Evolutionary conservation across 2,888 invertebrate genomes (phyloP), one percentile per base, ranked within the genome.

Genomic region (Callosobruchus maculatus): DNA sequence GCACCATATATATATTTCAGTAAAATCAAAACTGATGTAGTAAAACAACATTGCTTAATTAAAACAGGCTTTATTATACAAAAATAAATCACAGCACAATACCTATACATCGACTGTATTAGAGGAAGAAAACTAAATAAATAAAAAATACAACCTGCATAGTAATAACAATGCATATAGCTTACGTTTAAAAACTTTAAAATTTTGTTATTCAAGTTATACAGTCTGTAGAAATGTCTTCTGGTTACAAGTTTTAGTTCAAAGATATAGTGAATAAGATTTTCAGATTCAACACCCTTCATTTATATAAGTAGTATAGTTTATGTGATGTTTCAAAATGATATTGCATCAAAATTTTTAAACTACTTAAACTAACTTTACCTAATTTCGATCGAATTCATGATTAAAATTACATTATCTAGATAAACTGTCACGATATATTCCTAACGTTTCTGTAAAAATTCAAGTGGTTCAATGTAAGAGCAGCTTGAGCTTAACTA

Each of bases 51-150:
- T 26, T 4, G 7, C 3, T 26, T 26, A 26, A 13, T 49, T 18
- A 49, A 49, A 13, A 13, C 1, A 49, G 49, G 68, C 7, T 68
- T 70, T 70, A 70, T 70, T 70, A 73, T 71, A 74, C 68, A 71
- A 74, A 74, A 70, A 68, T 68, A 72, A 72, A 74, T 74, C 74
- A 74, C 74, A 74, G 74, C 72, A 73, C 67, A 70, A 71, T 22
- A 68, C 70, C 71, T 73, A 67, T 22, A 66, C 22, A 68, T 26
- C 22, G 21, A 49, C 49, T 49, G 49, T 26, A 26, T 49, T 49
- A 18, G 1, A 49, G 49, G 13, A 22, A 68, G 31, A 30, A 68
- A 69, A 73, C 20, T 66, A 21, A 69, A 9, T 22, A 68, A 72
- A 73, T 20, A 0, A 68, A 68, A 71, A 20, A 49, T 70, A 74